A percentile compares a stretch with the other conserved stretches of the same genome.
Conservation (phyloP, 2,113 vertebrate genomes). For the Varanus salvator region DNA sequence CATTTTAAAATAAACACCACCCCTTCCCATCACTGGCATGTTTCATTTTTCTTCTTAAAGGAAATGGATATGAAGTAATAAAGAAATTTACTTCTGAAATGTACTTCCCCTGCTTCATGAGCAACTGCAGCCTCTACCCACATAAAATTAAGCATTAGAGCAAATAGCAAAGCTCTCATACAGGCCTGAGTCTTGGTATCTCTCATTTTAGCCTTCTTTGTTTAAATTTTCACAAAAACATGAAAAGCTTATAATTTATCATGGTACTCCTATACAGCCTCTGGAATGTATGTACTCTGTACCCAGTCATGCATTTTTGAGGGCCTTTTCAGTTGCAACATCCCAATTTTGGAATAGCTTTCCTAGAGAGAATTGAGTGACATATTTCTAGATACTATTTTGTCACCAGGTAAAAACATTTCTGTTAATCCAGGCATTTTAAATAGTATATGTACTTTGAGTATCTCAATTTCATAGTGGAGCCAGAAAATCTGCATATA, state of each 20-base stretch:
- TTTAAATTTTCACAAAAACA: not conserved
- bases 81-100: not conserved
- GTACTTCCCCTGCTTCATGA: not conserved
- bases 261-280: not conserved
- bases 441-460: not conserved
- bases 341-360: not conserved
- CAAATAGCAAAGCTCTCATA: not conserved
- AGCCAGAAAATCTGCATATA: too few species aligned
- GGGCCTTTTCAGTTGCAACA: not conserved
- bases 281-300: not conserved
- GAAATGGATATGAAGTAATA: slow-evolving; percentile 14
- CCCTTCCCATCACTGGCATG: not conserved
- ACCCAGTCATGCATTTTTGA: not conserved
- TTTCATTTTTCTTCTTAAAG: not conserved
- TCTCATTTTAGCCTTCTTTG: not conserved
- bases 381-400: too few species aligned
- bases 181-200: not conserved
- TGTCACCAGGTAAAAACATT: too few species aligned
- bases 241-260: not conserved
- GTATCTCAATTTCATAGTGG: not conserved
- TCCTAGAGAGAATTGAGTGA: not conserved
- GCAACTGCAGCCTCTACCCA: not conserved
- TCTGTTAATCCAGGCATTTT: not conserved
- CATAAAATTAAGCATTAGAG: not conserved
- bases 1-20: not conserved